Conservation (phyloP, 2,113 vertebrate genomes). For the Callipepla squamata region DNA sequence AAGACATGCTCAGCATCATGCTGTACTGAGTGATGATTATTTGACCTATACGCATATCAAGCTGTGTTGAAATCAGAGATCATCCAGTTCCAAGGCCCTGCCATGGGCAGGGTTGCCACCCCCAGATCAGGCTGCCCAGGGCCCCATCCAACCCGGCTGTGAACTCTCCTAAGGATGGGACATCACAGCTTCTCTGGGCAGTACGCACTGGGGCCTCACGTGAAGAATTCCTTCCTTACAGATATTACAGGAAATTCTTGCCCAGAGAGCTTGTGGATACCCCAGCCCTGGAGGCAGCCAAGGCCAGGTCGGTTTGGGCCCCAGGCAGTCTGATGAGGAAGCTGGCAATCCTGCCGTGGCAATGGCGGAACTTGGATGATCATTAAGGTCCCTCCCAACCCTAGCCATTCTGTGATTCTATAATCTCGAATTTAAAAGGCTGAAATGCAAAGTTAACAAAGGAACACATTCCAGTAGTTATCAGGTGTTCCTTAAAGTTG, state of each 20-base stretch:
- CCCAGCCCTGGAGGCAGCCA: background rate
- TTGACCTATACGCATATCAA: background rate
- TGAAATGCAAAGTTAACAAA: background rate
- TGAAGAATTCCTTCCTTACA: background rate
- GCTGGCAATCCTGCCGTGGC: background rate
- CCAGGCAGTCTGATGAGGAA: background rate
- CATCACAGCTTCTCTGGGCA: background rate
- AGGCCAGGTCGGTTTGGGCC: background rate
- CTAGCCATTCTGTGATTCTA: background rate
- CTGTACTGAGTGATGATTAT: background rate
- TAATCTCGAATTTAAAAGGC: background rate
- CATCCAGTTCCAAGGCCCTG: no score
- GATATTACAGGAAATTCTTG: background rate
- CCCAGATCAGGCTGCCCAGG: no score
- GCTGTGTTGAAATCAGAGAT: background rate
- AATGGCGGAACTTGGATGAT: background rate
- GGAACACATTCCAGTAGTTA: background rate
- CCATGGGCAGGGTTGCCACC: no score
- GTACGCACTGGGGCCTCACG: no score
- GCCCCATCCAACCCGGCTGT: background rate
- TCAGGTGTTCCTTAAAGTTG: background rate
- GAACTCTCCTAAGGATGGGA: background rate
- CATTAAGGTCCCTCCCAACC: background rate
- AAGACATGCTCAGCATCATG: background rate
- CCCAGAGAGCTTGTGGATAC: background rate